Evolutionary conservation across 2,888 invertebrate species (phyloP), one percentile per base, ranked within the genome.

Genomic region (Suillia variegata): DNA sequence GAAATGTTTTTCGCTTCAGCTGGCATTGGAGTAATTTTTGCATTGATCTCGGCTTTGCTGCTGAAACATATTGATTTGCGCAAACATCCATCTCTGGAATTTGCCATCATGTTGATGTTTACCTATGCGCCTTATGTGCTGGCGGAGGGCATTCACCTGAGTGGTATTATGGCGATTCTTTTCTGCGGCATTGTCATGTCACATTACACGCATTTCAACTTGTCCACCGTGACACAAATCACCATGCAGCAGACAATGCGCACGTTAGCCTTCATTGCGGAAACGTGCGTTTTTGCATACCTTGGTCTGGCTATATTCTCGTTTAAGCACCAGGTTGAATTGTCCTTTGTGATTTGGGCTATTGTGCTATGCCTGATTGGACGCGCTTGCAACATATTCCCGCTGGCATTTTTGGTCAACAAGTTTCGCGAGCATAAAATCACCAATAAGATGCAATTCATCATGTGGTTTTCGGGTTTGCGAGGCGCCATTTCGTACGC

Each of bases 151-250:
- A 89, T 96, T 65, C 94, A 96, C 80, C 83, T 97, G 58, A 96
- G 96, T 71, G 96, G 98, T 63, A 99, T 99, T 61, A 99, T 99
- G 98, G 98, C 99, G 6, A 99, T 99, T 75, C 83, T 99, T 69
- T 98, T 98, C 81, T 97, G 97, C 84, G 99, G 98, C 6, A 96
- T 99, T 76, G 97, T 98, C 1, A 99, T 99, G 99, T 98, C 98
- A 0, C 99, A 99, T 82, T 99, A 99, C 81, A 98, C 98, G 13
- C 99, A 99, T 85, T 95, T 94, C 77, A 99, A 99, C 82, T 84
- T 99, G 47, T 98, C 98, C 1, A 98, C 98, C 0, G 93, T 99
- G 18, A 98, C 98, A 0, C 99, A 99, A 84, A 97, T 99, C 54
- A 98, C 98, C 2, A 98, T 99, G 92, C 98, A 98, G 80, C 98